Evolutionary conservation across 2,888 invertebrate genomes (phyloP).

Genomic region (Drosophila fulvimacula): DNA sequence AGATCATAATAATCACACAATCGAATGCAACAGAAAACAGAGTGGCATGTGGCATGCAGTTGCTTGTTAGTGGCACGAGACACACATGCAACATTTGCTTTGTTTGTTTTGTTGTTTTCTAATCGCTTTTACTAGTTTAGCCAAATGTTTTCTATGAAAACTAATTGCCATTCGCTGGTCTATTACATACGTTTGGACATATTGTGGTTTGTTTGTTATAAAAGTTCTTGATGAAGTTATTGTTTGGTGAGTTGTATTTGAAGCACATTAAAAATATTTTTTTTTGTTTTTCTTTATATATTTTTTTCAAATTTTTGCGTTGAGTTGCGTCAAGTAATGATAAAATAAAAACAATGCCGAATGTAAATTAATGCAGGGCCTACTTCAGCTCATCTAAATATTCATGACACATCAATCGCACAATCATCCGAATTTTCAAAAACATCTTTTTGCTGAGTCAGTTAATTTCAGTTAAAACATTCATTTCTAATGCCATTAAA

Average conservation of each 20-base stretch:
- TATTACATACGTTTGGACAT: no score
- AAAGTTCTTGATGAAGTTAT: neutral
- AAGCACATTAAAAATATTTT: neutral
- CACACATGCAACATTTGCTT: slow-evolving; percentile 29
- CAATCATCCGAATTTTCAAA: neutral
- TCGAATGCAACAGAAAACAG: slow-evolving; percentile 28
- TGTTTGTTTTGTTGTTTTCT: slow-evolving; percentile 5
- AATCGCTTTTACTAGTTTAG: slow-evolving; percentile 23
- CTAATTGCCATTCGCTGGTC: slow-evolving; percentile 13
- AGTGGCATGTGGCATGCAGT: slow-evolving; percentile 19
- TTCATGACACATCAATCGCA: neutral
- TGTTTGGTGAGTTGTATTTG: neutral
- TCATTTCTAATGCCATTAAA: neutral
- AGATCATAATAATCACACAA: slow-evolving; percentile 66
- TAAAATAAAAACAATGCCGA: slow-evolving; percentile 3
- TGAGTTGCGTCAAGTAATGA: slow-evolving; percentile 7
- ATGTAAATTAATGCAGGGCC: slow-evolving; percentile 22
- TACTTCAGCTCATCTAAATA: slow-evolving; percentile 13
- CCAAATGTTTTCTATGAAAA: slow-evolving; percentile 24
- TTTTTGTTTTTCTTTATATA: slow-evolving; percentile 3
- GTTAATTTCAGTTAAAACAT: neutral
- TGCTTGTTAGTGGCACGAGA: slow-evolving; percentile 38
- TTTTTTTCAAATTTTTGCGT: slow-evolving; percentile 16
- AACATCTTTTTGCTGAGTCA: neutral
- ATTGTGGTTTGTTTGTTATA: no score